Percentiles rank a stretch among this genome's conserved stretches.
These are phyloP conservation scores for Loxodonta africana DNA, from an alignment of 2,113 vertebrate species.

Conservation along the genomic window DNA sequence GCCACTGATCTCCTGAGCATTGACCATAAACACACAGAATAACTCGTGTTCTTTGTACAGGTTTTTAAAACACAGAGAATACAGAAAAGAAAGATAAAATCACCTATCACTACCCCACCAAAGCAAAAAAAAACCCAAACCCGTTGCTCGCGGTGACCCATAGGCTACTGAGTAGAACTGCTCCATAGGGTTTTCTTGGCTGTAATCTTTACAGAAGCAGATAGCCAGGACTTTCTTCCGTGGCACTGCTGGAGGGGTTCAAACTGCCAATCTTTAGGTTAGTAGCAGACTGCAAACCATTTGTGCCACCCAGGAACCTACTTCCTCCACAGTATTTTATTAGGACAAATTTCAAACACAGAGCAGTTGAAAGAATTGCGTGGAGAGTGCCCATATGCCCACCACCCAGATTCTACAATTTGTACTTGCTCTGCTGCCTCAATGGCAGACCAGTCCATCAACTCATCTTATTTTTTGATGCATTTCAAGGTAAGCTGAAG, in stretches of 20 bases:
- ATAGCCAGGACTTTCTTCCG: too few species aligned
- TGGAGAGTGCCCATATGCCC: rapidly evolving
- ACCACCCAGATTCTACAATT: neutral
- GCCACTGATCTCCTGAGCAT: neutral
- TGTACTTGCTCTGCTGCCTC: neutral
- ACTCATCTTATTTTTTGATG: neutral
- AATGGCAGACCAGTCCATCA: too few species aligned
- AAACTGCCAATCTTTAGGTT: too few species aligned
- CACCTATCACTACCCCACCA: neutral
- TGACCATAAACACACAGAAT: neutral
- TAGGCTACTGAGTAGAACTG: too few species aligned
- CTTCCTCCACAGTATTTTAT: neutral
- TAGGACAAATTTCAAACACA: neutral
- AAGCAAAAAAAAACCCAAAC: too few species aligned
- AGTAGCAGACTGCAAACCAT: too few species aligned
- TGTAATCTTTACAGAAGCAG: too few species aligned
- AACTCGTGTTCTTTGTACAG: neutral
- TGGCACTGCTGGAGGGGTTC: too few species aligned
- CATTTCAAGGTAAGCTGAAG: neutral
- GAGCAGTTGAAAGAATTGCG: neutral
- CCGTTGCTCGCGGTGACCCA: too few species aligned
- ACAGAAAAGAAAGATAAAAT: neutral
- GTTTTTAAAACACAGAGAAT: neutral
- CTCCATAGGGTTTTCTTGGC: too few species aligned
- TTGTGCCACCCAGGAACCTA: neutral